A percentile compares a stretch with the other conserved stretches of the same genome.
These are phyloP conservation scores for Merops nubicus DNA, from an alignment of 2,113 vertebrate genomes.

Conservation along the genomic window DNA sequence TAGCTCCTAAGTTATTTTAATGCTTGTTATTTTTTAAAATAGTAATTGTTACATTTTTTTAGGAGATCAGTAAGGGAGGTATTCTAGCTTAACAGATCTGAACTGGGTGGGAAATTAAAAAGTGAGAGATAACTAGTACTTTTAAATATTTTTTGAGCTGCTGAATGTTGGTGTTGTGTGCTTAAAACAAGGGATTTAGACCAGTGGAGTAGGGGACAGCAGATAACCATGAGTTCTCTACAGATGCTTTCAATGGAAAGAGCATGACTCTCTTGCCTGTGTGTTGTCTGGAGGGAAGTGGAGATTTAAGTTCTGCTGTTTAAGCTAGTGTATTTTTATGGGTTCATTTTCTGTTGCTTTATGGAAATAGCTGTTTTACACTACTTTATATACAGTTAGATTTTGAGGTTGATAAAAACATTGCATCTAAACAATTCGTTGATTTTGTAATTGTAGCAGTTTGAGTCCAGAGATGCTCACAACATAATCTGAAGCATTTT, in stretches of 20 bases:
- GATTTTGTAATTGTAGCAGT: background rate
- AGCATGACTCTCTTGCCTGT: rapidly evolving
- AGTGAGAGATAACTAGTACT: background rate
- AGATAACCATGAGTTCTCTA: background rate
- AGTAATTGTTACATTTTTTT: background rate
- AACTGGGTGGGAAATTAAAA: background rate
- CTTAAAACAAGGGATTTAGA: background rate
- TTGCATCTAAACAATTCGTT: background rate
- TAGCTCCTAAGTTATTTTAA: background rate
- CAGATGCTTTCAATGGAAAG: background rate
- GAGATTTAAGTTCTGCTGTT: background rate
- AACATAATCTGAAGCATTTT: background rate
- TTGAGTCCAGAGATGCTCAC: background rate
- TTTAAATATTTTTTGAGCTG: background rate
- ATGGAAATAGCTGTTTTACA: background rate
- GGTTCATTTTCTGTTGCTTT: background rate
- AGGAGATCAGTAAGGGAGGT: background rate
- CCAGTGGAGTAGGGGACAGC: rapidly evolving
- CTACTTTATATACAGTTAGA: background rate
- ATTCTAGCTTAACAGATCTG: background rate
- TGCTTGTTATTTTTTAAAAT: background rate
- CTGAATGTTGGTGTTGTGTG: background rate
- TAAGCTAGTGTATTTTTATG: background rate
- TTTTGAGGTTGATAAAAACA: background rate
- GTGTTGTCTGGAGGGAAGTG: background rate